Evolutionary conservation across 2,113 vertebrate genomes (phyloP).

Genomic region (Panurus biarmicus): DNA sequence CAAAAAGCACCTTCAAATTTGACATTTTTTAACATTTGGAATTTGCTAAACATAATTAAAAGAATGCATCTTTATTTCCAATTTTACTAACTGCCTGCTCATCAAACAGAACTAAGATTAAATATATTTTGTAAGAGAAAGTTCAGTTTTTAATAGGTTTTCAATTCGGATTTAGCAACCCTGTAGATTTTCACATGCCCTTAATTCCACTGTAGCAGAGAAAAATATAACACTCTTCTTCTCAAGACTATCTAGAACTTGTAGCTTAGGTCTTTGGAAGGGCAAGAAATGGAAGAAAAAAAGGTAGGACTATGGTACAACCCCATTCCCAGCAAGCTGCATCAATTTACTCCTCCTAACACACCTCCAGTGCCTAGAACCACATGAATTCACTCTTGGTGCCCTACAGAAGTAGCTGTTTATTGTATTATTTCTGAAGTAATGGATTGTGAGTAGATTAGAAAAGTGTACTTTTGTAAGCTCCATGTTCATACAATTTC

Average conservation of each 20-base stretch:
- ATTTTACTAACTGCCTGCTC: background rate
- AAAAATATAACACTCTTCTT: background rate
- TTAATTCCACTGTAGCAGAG: background rate
- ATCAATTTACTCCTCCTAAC: background rate
- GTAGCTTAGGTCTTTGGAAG: background rate
- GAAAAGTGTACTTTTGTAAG: background rate
- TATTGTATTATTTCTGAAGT: background rate
- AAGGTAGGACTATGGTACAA: background rate
- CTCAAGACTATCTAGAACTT: background rate
- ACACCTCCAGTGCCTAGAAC: background rate
- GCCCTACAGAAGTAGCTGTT: background rate
- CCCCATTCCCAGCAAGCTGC: background rate
- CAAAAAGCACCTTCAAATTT: background rate
- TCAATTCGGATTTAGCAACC: background rate
- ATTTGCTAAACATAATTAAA: background rate
- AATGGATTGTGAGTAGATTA: background rate
- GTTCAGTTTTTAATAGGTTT: background rate
- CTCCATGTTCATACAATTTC: background rate
- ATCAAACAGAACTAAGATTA: background rate
- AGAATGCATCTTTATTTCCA: background rate
- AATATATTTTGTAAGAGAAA: background rate
- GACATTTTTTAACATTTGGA: too few species aligned
- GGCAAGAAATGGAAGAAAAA: background rate
- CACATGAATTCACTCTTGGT: background rate
- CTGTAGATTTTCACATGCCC: background rate